Percentiles rank a stretch among this genome's conserved stretches.
Conservation (phyloP, 2,888 invertebrate species). For the Gastrophysa polygoni region DNA sequence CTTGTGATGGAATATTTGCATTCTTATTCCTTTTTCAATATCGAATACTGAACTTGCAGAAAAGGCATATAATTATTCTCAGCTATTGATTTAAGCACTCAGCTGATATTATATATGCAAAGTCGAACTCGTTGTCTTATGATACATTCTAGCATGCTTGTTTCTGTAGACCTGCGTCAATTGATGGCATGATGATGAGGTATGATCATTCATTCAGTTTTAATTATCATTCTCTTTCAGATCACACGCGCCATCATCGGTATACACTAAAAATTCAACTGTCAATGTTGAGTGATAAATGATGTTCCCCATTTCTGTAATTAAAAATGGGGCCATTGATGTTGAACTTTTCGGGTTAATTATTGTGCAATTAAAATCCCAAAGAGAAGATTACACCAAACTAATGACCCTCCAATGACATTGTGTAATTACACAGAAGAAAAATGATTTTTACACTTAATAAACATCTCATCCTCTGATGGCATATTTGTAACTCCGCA, state of each 20-base stretch:
- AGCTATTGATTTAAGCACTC: too few species aligned
- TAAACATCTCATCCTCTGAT: constrained; percentile 47
- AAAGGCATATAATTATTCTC: too few species aligned
- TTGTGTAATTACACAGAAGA: constrained; percentile 51
- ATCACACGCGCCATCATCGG: not conserved
- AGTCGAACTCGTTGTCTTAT: too few species aligned
- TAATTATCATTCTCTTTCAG: not conserved
- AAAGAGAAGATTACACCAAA: constrained; percentile 30
- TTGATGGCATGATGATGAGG: not conserved
- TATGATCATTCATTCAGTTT: not conserved
- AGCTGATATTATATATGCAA: too few species aligned
- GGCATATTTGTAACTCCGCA: constrained; percentile 20
- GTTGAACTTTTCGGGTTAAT: constrained; percentile 28
- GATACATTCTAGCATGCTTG: too few species aligned
- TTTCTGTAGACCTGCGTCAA: too few species aligned
- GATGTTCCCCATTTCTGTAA: constrained; percentile 29
- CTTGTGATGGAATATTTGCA: too few species aligned
- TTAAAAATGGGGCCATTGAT: constrained; percentile 31
- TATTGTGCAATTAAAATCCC: constrained; percentile 30
- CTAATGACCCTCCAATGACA: constrained; percentile 49
- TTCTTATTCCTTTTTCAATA: too few species aligned
- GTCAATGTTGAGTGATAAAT: constrained; percentile 34
- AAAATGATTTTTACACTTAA: constrained; percentile 47
- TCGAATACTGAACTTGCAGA: too few species aligned
- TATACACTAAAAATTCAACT: constrained; percentile 15